Conservation (phyloP, 1,140 invertebrate species). For the Lepidostoma basale region DNA sequence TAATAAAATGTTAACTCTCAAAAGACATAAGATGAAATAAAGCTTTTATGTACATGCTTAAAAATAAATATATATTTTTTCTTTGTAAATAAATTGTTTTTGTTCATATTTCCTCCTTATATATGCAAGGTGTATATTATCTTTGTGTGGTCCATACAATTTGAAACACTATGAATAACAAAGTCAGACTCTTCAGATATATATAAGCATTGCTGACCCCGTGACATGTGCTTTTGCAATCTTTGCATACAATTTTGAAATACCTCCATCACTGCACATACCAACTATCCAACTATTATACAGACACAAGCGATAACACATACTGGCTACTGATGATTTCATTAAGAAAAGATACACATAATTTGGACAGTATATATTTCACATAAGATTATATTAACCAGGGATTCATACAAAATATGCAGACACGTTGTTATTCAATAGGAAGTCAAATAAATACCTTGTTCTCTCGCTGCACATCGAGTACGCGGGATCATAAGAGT, state of each 20-base stretch:
- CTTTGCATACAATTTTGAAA: too few species aligned
- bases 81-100: not conserved
- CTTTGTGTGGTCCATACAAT: too few species aligned
- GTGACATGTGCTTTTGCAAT: too few species aligned
- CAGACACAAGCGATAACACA: too few species aligned
- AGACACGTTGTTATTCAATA: slow-evolving; percentile 38
- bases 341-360: slow-evolving; percentile 1
- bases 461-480: not conserved
- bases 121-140: too few species aligned
- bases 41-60: not conserved
- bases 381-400: slow-evolving; percentile 31
- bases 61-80: slow-evolving; percentile 10
- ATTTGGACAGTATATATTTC: slow-evolving; percentile 39
- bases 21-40: not conserved
- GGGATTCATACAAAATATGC: slow-evolving; percentile 33
- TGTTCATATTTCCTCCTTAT: too few species aligned
- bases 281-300: too few species aligned
- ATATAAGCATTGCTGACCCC: too few species aligned
- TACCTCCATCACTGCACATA: too few species aligned
- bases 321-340: too few species aligned
- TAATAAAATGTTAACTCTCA: slow-evolving; percentile 10
- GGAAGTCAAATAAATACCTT: slow-evolving; percentile 22
- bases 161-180: too few species aligned
- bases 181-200: too few species aligned
- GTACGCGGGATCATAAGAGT: not conserved